Percentiles rank a stretch among this genome's conserved stretches.
These are phyloP conservation scores for Remorina albescens DNA, from an alignment of 2,797 vertebrate species.

Conservation along the genomic window DNA sequence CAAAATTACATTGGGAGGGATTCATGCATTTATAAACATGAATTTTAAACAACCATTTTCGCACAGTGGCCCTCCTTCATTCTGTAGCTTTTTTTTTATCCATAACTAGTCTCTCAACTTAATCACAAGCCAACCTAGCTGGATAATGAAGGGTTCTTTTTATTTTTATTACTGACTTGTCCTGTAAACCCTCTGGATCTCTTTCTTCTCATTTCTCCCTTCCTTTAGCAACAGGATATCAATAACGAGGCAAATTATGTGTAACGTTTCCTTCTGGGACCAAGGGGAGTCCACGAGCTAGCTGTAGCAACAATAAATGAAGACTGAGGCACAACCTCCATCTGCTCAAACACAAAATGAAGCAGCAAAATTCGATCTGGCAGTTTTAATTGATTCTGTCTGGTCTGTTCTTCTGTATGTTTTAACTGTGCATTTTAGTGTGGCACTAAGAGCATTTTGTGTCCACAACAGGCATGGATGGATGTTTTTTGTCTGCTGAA, in stretches of 20 bases:
- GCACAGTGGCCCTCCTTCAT: constrained; percentile 31
- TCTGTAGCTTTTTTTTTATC: not conserved
- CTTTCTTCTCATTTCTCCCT: constrained; percentile 35
- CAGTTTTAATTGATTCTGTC: constrained; percentile 73
- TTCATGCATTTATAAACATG: constrained; percentile 43
- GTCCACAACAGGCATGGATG: constrained; percentile 39
- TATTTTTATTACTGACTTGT: constrained; percentile 53
- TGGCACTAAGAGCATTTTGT: constrained; percentile 42
- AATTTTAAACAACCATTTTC: constrained; percentile 14
- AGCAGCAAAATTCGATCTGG: constrained; percentile 70
- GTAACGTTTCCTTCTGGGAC: constrained; percentile 72
- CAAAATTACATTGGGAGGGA: constrained; percentile 31
- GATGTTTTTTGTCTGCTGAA: constrained; percentile 57
- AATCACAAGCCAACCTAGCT: constrained; percentile 16
- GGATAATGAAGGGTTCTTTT: constrained; percentile 50
- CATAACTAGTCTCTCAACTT: constrained; percentile 5
- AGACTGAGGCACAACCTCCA: constrained; percentile 59
- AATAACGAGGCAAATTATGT: constrained; percentile 79
- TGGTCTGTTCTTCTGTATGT: constrained; percentile 58
- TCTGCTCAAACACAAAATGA: constrained; percentile 64
- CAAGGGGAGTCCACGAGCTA: constrained; percentile 62
- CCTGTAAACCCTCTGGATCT: constrained; percentile 45
- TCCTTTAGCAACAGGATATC: constrained; percentile 70
- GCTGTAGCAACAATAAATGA: constrained; percentile 57
- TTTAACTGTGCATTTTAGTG: constrained; percentile 56